Evolutionary conservation across 2,113 vertebrate genomes (phyloP), one percentile per base, ranked within the genome.

Genomic region (Paraplagusia blochii): DNA sequence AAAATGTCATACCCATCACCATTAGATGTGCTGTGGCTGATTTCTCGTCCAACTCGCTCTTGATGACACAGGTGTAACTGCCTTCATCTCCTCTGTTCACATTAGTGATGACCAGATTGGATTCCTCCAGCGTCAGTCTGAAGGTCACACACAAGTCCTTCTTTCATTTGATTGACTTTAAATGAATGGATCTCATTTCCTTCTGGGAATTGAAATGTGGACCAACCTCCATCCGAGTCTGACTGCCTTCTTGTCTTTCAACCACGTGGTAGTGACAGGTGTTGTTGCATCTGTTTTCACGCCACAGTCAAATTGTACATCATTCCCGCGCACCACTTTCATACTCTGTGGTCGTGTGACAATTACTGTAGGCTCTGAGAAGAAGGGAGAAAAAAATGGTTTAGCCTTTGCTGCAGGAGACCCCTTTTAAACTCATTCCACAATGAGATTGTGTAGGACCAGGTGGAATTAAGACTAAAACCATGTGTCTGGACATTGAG

Each of bases 101-200:
- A 0, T 93, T 93, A 0, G 77, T 89, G 72, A 99, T 95, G 10
- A 92, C 89, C 79, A 99, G 86, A n/a, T 92, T 93, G 9, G 95
- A 94, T 0, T 95, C 96, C 58, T 98, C 94, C 48, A 94, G 90
- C 46, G 92, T 92, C 85, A 97, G 82, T 83, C 97, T 99, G 79
- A 49, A 58, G 22, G 39, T n/a, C n/a, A 11, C 16, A 55, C 10
- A 48, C 0, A 52, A 48, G 14, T 0, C 3, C 58, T 3, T 19
- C 18, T 36, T 38, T 53, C 1, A 1, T 15, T 15, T 48, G 5
- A 22, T 11, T 29, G 22, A 29, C 44, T 33, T n/a, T 36, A 1
- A n/a, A 58, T 5, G 44, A 8, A 29, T 7, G 11, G 3, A 19
- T 17, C 1, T 3, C 9, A 44, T 44, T 16, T 44, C 43, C 16